Conservation (phyloP, 2,113 vertebrate species). For the Platysteira castanea region DNA sequence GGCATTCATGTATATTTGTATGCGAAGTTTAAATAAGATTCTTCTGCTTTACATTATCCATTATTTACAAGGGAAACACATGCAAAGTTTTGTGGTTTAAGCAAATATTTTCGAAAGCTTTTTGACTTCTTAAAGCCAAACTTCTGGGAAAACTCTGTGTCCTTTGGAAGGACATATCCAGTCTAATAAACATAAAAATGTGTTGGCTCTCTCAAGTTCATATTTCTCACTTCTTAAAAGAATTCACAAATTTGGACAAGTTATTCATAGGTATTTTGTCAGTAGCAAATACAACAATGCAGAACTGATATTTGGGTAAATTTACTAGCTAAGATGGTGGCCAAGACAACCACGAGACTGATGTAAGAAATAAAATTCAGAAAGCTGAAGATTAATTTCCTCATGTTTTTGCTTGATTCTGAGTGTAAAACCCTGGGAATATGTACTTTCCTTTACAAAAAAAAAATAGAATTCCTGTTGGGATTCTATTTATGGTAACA, state of each 20-base stretch:
- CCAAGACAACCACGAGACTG: neutral
- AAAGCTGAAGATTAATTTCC: neutral
- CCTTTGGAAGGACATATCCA: neutral
- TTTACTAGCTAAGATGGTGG: neutral
- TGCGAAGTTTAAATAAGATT: constrained; percentile 59
- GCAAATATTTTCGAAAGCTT: neutral
- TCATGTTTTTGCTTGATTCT: neutral
- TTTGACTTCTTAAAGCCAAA: neutral
- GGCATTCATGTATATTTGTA: constrained; percentile 52
- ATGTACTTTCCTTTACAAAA: neutral
- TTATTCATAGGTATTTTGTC: neutral
- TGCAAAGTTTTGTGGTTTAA: constrained; percentile 1
- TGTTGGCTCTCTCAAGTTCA: neutral
- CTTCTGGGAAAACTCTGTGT: neutral
- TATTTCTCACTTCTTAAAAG: neutral
- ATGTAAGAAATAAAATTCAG: neutral
- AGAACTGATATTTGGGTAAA: neutral
- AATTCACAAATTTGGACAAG: neutral
- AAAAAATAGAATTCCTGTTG: neutral
- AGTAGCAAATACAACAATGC: neutral
- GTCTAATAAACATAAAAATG: neutral
- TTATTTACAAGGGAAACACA: constrained; percentile 59
- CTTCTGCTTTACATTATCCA: constrained; percentile 22
- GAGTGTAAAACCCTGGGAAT: neutral
- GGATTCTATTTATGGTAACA: neutral